Evolutionary conservation across 2,888 invertebrate species (phyloP).

Genomic region (Pollenia labialis): DNA sequence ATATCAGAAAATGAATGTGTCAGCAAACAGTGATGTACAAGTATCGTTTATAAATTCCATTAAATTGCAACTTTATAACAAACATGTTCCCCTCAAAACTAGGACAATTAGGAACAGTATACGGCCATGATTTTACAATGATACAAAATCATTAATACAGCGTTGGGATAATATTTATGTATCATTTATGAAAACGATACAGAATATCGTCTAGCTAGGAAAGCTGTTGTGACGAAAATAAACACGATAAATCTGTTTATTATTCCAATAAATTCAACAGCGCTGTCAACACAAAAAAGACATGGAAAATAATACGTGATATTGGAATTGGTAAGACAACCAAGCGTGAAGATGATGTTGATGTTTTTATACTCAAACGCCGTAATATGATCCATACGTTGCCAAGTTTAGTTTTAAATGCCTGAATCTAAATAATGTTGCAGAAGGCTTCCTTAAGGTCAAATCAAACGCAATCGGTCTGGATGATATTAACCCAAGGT

Average conservation of each 20-base stretch:
- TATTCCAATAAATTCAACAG: constrained; percentile 5
- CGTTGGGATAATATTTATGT: background rate
- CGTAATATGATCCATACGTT: background rate
- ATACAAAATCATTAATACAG: background rate
- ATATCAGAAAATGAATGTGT: too few relatives aligned
- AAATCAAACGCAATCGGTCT: too few relatives aligned
- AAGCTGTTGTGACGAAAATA: constrained; percentile 8
- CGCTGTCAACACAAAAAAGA: background rate
- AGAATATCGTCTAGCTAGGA: constrained; percentile 1
- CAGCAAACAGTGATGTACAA: too few relatives aligned
- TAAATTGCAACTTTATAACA: background rate
- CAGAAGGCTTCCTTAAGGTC: background rate
- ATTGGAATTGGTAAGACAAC: background rate
- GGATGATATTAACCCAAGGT: too few relatives aligned
- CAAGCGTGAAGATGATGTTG: background rate
- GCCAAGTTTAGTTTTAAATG: background rate
- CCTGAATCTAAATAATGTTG: background rate
- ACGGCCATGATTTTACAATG: too few relatives aligned
- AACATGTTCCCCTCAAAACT: constrained; percentile 1
- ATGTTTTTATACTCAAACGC: background rate
- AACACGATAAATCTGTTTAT: constrained; percentile 4
- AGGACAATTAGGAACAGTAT: too few relatives aligned
- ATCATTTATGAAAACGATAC: constrained; percentile 1
- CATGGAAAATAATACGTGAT: too few relatives aligned
- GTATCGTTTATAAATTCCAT: too few relatives aligned